A percentile compares a stretch with the other conserved stretches of the same genome.
Conservation (phyloP, 2,113 vertebrate genomes). For the Numenius arquata region DNA sequence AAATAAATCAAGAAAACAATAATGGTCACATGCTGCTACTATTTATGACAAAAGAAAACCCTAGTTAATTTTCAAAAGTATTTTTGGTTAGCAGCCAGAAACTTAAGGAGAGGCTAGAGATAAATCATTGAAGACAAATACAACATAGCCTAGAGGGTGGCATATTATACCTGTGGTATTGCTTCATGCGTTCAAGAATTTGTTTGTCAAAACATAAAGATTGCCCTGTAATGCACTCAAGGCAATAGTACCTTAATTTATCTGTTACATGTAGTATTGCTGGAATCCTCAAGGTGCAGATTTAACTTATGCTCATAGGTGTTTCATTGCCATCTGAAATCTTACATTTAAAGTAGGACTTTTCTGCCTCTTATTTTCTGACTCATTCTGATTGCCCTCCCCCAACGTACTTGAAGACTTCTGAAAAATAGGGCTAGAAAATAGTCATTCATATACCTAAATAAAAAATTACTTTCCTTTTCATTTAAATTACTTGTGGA, state of each 20-base stretch:
- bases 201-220: not conserved
- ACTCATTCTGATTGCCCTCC: not conserved
- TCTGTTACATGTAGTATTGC: not conserved
- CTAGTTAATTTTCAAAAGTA: not conserved
- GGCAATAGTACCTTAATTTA: not conserved
- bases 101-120: not conserved
- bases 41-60: not conserved
- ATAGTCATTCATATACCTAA: not conserved
- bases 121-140: not conserved
- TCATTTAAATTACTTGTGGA: not conserved
- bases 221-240: not conserved
- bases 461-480: not conserved
- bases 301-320: not conserved
- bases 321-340: not conserved
- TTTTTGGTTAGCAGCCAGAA: not conserved
- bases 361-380: not conserved
- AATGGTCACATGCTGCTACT: not conserved
- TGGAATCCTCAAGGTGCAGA: not conserved
- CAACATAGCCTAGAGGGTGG: not conserved
- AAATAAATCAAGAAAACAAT: not conserved
- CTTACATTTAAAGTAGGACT: not conserved
- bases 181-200: not conserved
- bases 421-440: not conserved
- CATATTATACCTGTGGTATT: not conserved
- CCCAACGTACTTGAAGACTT: not conserved